These are phyloP conservation scores for Drosophila mayri DNA, from an alignment of 1,140 invertebrate genomes.

Conservation along the genomic window DNA sequence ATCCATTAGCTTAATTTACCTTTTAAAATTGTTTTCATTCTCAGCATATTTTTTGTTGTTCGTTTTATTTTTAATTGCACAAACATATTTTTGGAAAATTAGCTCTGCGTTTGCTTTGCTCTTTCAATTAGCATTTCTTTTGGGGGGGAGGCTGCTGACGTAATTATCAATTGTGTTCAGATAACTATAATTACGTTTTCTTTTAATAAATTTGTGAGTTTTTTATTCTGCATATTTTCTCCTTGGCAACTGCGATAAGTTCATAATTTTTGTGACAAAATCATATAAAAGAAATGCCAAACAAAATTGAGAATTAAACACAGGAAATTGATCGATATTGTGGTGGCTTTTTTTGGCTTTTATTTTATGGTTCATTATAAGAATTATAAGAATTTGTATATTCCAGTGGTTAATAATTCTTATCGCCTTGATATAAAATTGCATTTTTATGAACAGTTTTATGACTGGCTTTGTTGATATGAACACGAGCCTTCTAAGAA, in stretches of 20 bases:
- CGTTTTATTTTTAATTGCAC: slow-evolving; percentile 44
- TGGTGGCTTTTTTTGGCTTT: neutral
- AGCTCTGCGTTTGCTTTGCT: neutral
- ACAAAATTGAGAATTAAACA: neutral
- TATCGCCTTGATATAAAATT: slow-evolving; percentile 28
- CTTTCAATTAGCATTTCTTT: slow-evolving; percentile 39
- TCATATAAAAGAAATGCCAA: slow-evolving; percentile 1
- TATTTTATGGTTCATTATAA: slow-evolving; percentile 2
- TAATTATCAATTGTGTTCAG: slow-evolving; percentile 70
- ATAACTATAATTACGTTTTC: slow-evolving; percentile 33
- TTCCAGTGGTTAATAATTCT: slow-evolving; percentile 15
- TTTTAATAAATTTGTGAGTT: too few species aligned
- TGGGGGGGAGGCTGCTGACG: slow-evolving; percentile 49
- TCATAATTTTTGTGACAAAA: slow-evolving; percentile 7
- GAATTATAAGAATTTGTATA: neutral
- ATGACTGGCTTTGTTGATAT: slow-evolving; percentile 19
- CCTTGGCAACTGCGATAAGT: slow-evolving; percentile 37
- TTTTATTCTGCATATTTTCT: slow-evolving; percentile 1
- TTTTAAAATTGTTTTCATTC: slow-evolving; percentile 73
- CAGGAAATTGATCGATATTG: slow-evolving; percentile 29
- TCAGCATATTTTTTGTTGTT: slow-evolving; percentile 29
- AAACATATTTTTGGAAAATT: slow-evolving; percentile 48
- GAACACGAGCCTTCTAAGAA: slow-evolving; percentile 21
- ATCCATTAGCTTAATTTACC: slow-evolving; percentile 74
- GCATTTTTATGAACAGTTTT: slow-evolving; percentile 37